Conservation (phyloP, 1,140 invertebrate genomes). For the Manduca sexta region DNA sequence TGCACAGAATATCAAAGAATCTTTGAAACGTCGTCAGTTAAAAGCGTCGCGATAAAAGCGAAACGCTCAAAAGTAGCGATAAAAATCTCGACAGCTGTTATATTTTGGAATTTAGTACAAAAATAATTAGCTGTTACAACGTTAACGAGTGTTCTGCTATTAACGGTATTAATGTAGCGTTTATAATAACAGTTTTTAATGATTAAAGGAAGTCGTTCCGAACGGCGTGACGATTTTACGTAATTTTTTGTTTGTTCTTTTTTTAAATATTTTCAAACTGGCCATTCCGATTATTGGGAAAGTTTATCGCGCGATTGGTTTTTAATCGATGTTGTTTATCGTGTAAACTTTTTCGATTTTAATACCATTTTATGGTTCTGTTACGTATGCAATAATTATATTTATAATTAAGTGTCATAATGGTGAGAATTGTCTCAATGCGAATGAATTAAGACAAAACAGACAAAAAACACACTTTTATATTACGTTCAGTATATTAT, state of each 20-base stretch:
- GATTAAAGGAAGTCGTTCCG: conserved; percentile 41
- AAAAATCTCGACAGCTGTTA: conserved; percentile 29
- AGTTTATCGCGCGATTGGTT: neutral
- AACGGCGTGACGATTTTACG: conserved; percentile 23
- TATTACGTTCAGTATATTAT: too few species aligned
- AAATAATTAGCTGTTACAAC: conserved; percentile 39
- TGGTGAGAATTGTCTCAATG: too few species aligned
- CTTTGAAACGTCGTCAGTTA: neutral
- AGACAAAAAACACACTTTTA: too few species aligned
- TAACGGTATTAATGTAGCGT: conserved; percentile 42
- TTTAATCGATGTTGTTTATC: neutral
- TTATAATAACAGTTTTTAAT: conserved; percentile 29
- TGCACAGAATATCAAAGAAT: too few species aligned
- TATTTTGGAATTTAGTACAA: conserved; percentile 32
- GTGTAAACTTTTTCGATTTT: neutral
- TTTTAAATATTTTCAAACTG: too few species aligned
- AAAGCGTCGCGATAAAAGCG: neutral
- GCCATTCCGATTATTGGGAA: neutral
- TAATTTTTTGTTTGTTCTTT: neutral
- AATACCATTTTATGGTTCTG: neutral
- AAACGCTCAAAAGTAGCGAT: conserved; percentile 12
- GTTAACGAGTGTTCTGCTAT: conserved; percentile 35
- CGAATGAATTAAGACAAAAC: too few species aligned
- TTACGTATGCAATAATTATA: too few species aligned
- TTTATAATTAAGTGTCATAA: too few species aligned